Conservation (phyloP, 2,888 invertebrate genomes). For the Pardosa pseudoannulata region DNA sequence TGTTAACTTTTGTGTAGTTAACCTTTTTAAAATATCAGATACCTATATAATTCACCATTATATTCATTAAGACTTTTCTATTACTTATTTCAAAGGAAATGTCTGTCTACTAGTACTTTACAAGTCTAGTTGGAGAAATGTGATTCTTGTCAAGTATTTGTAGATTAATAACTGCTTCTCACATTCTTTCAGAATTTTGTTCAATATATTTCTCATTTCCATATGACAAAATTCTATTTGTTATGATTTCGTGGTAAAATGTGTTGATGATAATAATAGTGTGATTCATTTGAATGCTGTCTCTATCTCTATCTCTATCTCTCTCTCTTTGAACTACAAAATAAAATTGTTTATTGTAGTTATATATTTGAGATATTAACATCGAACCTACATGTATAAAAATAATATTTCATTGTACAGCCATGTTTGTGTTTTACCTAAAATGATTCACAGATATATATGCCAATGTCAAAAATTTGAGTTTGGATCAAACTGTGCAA, state of each 20-base stretch:
- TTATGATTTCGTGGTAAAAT: no score
- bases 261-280: no score
- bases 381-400: not conserved
- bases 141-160: no score
- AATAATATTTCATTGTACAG: not conserved
- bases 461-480: not conserved
- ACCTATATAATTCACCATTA: not conserved
- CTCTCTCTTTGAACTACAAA: no score
- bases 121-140: not conserved
- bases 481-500: slow-evolving; percentile 2
- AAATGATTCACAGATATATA: not conserved
- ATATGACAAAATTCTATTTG: no score
- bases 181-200: no score
- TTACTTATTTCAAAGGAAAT: not conserved
- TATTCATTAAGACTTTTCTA: not conserved
- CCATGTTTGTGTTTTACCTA: not conserved
- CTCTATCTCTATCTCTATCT: no score
- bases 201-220: no score
- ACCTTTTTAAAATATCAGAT: not conserved
- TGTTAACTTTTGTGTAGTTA: not conserved
- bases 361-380: not conserved
- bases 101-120: not conserved
- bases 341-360: not conserved
- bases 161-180: no score
- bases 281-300: no score